Conservation (phyloP, 2,888 invertebrate species). For the Lithophane semibrunnea region DNA sequence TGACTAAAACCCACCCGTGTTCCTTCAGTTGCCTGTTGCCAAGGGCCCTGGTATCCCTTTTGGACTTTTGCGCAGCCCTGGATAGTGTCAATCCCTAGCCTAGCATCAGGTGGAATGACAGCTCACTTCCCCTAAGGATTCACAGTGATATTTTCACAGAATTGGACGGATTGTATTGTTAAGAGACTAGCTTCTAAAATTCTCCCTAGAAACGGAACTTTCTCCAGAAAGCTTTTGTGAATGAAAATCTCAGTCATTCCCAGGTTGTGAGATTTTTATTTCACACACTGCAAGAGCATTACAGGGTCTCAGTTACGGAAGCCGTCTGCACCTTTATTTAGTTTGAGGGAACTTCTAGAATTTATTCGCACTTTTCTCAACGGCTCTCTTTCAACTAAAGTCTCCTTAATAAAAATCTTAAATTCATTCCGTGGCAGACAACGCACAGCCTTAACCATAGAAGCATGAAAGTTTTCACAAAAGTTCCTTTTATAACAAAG, state of each 20-base stretch:
- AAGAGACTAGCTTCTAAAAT: background rate
- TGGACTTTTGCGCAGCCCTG: too few species aligned
- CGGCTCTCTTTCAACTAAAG: background rate
- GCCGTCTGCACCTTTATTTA: background rate
- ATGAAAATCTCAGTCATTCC: constrained; percentile 17
- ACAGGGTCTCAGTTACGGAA: background rate
- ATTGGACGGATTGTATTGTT: background rate
- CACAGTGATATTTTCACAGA: background rate
- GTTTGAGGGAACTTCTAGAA: background rate
- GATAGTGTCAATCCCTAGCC: too few species aligned
- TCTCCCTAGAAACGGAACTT: background rate
- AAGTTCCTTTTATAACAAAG: background rate
- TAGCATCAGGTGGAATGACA: background rate
- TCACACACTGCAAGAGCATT: background rate
- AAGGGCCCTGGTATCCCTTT: too few species aligned
- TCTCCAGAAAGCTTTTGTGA: background rate
- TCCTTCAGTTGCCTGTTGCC: too few species aligned
- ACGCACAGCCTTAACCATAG: too few species aligned
- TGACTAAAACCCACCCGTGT: too few species aligned
- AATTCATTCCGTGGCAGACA: background rate
- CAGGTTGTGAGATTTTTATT: constrained; percentile 21
- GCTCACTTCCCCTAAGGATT: background rate
- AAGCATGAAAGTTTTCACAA: background rate
- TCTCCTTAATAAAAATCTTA: background rate
- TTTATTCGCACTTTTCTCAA: background rate